Base-by-base conservation (phyloP, 2,113 vertebrate species). In the Polypterus senegalus region DNA sequence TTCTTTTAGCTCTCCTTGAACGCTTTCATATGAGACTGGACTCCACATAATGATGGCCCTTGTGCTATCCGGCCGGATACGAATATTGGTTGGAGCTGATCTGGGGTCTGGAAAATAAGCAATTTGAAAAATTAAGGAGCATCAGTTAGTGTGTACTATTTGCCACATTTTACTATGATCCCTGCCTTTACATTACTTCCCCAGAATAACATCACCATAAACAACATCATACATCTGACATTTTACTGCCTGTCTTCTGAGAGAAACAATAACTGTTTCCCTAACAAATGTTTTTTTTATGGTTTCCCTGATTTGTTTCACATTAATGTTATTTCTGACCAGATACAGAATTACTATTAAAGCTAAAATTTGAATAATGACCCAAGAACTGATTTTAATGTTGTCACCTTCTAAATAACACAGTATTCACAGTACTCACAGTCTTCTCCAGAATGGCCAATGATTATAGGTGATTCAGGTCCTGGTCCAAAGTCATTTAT, bases 381-480 rank as follows among this genome's bases (percentile, higher is more conserved):
- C 7, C n/a, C 9, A 27, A 7, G 48, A 51, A 43, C n/a, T 43
- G 27, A 27, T 9, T 27, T 61, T 4, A 4, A 3, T 51, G 8
- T 7, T 7, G 46, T 45, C 4, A 51, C 46, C 6, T 44, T 27
- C 8, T 54, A 10, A 11, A 10, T 6, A 2, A 11, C 5, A 10
- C 27, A 27, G 56, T 11, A 47, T 9, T 3, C 46, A 4, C 54
- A 9, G 5, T 76, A 95, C 92, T 94, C 78, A 99, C 96, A 86
- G 76, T 97, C 94, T 77, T 99, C 96, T 61, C 95, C 96, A 0
- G 96, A 97, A 4, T 88, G 92, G 11, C 96, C 96, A 1, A 87
- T 86, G 69, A 91, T 62, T 1, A 88, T 71, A 43, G 88, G 87
- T 0, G 95, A 93, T 74, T 92, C 91, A 0, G 89, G 88, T 2